Base-by-base conservation (phyloP, 2,888 invertebrate species). In the Latrodectus hesperus region DNA sequence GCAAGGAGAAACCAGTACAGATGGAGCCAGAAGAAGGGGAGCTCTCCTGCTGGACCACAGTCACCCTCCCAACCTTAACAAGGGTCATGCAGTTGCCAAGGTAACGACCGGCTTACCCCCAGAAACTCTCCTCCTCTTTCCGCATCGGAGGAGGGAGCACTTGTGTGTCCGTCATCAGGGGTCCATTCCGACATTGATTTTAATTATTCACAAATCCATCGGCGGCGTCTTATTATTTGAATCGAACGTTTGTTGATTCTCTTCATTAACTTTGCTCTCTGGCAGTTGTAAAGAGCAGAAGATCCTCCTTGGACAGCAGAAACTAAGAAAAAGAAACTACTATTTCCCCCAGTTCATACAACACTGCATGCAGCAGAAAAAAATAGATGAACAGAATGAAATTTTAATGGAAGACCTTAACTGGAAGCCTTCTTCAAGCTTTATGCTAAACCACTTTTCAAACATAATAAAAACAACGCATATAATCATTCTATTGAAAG, bases 151-250 rank as follows among this genome's bases (percentile, higher is more conserved):
- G 71, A 64, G 86, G 86, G 72, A 60, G 70, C 79, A 72, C 77
- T 26, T 71, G 70, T 71, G 53, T 87, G 86, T 87, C 86, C 86
- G 72, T 87, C 86, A 87, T 85, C 65, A 55, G 72, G 86, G 86
- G 86, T 87, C 81, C 86, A 87, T 87, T 87, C 86, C 86, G 81
- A 87, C 86, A 87, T 87, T 87, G 86, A 87, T 81, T 87, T 87
- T 87, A 87, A 87, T 87, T 87, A 87, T 87, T 87, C 86, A 87
- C 77, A 87, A 87, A 87, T 87, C 86, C 86, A 86, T 81, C 65
- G 81, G 75, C 76, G 72, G 76, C 70, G 49, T 86, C 70, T 86
- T 78, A 68, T 60, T 38, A 53, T 80, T 72, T 67, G 75, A 76
- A 65, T 72, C 72, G 53, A 65, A 67, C 49, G 75, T 84, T 85